Conservation (phyloP, 2,888 invertebrate genomes). For the Lasioglossum oenotherae region DNA sequence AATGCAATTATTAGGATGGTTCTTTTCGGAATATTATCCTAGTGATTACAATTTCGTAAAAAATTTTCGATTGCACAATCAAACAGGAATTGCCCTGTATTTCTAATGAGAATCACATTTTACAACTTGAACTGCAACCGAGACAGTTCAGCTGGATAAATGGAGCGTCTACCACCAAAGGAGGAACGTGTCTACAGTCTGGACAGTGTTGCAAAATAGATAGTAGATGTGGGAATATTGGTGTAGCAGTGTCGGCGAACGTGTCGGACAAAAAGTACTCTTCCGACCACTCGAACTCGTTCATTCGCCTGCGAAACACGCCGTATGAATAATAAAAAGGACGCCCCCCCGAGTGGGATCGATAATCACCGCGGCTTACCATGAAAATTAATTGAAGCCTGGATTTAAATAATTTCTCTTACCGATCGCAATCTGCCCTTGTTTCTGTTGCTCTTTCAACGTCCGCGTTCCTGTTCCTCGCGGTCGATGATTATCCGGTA, state of each 20-base stretch:
- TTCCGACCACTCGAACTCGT: slow-evolving; percentile 20
- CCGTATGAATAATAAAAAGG: slow-evolving; percentile 32
- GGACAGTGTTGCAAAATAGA: not conserved
- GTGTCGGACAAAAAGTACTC: slow-evolving; percentile 36
- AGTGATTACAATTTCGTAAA: no score
- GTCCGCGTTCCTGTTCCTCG: not conserved
- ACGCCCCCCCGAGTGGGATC: slow-evolving; percentile 10
- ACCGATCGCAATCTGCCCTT: not conserved
- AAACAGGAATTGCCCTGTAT: no score
- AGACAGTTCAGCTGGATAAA: not conserved
- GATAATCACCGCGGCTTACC: slow-evolving; percentile 27
- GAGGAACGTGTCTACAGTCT: not conserved
- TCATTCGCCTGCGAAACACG: slow-evolving; percentile 22
- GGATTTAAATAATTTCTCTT: slow-evolving; percentile 39
- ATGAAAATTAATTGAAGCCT: slow-evolving; percentile 39
- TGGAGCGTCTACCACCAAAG: not conserved
- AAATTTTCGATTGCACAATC: no score
- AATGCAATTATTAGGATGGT: not conserved
- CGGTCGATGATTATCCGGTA: not conserved
- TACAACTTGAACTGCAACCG: not conserved
- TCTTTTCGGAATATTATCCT: no score
- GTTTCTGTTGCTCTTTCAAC: not conserved
- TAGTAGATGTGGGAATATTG: not conserved
- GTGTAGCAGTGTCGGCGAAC: not conserved
- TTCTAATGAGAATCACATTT: no score